These are phyloP conservation scores for Mythimna pallens DNA, from an alignment of 2,888 invertebrate species.

Conservation along the genomic window DNA sequence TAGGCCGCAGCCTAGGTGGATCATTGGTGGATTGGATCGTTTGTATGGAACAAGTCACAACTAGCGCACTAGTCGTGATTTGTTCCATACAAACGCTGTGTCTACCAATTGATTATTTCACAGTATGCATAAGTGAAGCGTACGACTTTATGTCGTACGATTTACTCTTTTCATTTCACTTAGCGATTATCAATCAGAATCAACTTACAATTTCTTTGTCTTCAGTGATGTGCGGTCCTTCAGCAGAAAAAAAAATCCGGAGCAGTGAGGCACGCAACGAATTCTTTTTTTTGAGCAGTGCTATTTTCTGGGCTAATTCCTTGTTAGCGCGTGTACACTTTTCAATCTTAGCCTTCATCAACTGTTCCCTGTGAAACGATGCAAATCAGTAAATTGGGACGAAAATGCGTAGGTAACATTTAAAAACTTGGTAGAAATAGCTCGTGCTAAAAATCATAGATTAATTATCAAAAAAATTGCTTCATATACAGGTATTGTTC, in stretches of 20 bases:
- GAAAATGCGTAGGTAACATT: neutral
- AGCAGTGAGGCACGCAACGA: slow-evolving; percentile 43
- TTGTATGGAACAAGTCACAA: too few relatives aligned
- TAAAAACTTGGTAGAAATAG: slow-evolving; percentile 13
- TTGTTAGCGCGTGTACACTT: slow-evolving; percentile 52
- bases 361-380: slow-evolving; percentile 63
- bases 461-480: too few relatives aligned
- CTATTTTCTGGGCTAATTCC: slow-evolving; percentile 62
- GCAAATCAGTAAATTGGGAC: neutral
- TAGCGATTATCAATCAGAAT: neutral
- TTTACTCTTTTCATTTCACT: neutral
- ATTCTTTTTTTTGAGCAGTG: slow-evolving; percentile 53
- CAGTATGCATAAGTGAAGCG: too few relatives aligned
- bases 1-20: too few relatives aligned
- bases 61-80: too few relatives aligned
- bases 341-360: slow-evolving; percentile 66
- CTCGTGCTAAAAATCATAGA: slow-evolving; percentile 7
- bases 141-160: too few relatives aligned
- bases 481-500: slow-evolving; percentile 3
- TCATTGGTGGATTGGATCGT: too few relatives aligned
- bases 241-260: neutral
- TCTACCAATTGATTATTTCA: too few relatives aligned
- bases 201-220: neutral
- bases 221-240: neutral
- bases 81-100: too few relatives aligned